Conservation (phyloP, 2,113 vertebrate species). For the Brachypteracias leptosomus region DNA sequence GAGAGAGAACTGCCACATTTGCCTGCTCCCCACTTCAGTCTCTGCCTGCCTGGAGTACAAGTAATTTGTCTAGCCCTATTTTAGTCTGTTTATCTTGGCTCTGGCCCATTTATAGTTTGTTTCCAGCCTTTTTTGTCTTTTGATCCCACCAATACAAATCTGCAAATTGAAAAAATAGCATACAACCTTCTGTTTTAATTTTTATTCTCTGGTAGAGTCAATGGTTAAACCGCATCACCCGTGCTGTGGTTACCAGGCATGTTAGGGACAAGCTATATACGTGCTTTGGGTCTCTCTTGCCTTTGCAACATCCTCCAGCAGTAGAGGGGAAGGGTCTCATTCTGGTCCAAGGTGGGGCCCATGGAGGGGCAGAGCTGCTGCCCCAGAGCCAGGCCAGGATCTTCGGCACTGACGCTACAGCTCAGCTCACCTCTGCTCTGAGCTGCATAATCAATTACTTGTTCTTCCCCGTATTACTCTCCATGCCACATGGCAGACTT, state of each 20-base stretch:
- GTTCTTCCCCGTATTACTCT: background rate
- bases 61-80: background rate
- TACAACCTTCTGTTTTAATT: background rate
- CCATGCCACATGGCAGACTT: background rate
- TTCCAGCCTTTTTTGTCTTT: background rate
- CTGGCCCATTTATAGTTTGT: background rate
- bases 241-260: background rate
- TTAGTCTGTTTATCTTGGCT: background rate
- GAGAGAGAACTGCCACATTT: background rate
- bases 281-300: background rate
- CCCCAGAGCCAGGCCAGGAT: background rate
- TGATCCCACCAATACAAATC: background rate
- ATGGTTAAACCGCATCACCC: background rate
- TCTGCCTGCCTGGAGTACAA: background rate
- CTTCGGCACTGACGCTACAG: accelerated
- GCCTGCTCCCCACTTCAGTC: background rate
- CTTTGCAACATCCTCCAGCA: background rate
- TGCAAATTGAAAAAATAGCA: background rate
- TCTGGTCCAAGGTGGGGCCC: accelerated
- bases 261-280: accelerated
- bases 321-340: background rate
- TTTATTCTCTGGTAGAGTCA: background rate
- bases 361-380: background rate
- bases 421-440: background rate
- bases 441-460: background rate